Conservation (phyloP, 2,797 vertebrate species). For the Todus mexicanus region DNA sequence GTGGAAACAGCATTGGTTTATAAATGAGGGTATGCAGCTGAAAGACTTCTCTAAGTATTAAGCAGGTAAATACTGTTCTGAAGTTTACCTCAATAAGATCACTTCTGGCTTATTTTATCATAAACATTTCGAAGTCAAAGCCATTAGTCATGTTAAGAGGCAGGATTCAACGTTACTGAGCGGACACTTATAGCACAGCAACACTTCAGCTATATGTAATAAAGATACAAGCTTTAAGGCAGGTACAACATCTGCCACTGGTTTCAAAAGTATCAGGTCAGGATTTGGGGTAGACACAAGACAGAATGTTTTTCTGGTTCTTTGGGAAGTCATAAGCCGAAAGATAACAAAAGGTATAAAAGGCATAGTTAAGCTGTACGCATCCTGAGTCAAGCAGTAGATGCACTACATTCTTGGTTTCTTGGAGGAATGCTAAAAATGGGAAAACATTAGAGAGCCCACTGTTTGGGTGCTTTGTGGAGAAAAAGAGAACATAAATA, state of each 20-base stretch:
- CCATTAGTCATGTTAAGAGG: background rate
- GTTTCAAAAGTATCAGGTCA: background rate
- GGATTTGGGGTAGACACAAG: background rate
- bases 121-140: background rate
- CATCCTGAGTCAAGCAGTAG: background rate
- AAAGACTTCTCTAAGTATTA: background rate
- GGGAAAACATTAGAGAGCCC: background rate
- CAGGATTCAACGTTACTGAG: background rate
- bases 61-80: background rate
- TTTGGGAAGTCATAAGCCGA: background rate
- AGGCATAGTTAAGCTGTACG: background rate
- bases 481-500: background rate
- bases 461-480: background rate
- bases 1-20: background rate
- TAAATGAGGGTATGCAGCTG: background rate
- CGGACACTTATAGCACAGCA: background rate
- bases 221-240: background rate
- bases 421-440: background rate
- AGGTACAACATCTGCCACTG: background rate
- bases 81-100: background rate
- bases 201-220: background rate
- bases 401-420: background rate
- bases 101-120: background rate
- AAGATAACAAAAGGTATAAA: background rate
- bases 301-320: background rate